Base-by-base conservation (phyloP, 1,140 invertebrate species). In the Polypedilum pembai region DNA sequence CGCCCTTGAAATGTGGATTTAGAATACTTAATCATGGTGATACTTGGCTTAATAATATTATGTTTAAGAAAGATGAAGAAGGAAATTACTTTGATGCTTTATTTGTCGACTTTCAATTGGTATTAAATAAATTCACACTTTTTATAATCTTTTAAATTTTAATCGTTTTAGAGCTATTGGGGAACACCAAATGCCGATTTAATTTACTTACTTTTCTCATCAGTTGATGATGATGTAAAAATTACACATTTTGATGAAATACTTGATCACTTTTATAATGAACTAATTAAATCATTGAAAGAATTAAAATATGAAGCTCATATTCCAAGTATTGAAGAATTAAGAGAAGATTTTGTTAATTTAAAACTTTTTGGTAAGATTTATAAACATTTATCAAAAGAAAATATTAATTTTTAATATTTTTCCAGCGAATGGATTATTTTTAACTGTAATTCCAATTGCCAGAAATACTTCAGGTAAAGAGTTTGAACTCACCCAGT, bases 21-120 rank as follows among this genome's bases (percentile, higher is more conserved):
- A 56, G 4, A n/a, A 15, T n/a, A 56, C 45, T 56, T 1, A 15
- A 12, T 15, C 45, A 90, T 73, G 88, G 88, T 7, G 89, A 90
- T 76, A 82, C 83, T 20, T 90, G 88, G 88, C 80, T 86, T 1
- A 89, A 89, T 77, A 90, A 90, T 77, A 86, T 90, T 79, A 79
- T 90, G 77, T 89, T 89, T 78, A 83, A 83, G 20, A 88, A 89
- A 76, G 80, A 86, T 76, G 77, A 81, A 0, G 77, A 83, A 8
- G 82, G 81, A 8, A 83, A 86, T 76, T 82, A 85, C 1, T 18
- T 20, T 20, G 20, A 69, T 69, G 65, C 8, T 5, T 18, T 18
- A 69, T 18, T 69, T 8, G 7, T 69, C 20, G 65, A 69, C 17
- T 69, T 7, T 69, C 20, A 69, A 69, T 8, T 69, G 65, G n/a